A percentile compares a stretch with the other conserved stretches of the same genome.
Conservation (phyloP, 2,113 vertebrate species). For the Nerophis lumbriciformis region DNA sequence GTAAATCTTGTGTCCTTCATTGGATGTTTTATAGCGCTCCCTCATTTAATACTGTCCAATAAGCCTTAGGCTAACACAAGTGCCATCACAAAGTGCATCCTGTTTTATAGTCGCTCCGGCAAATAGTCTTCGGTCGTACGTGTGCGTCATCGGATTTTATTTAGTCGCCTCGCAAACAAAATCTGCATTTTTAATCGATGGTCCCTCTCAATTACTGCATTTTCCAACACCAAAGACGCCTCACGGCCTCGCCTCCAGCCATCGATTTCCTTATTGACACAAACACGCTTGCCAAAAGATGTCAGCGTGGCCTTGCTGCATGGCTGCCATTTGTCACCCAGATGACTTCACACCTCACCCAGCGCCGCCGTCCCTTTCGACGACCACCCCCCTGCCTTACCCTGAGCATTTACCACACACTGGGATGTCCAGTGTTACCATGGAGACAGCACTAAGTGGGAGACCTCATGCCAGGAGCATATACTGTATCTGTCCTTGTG, state of each 20-base stretch:
- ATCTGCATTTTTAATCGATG: conserved; percentile 56
- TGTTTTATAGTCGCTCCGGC: conserved; percentile 41
- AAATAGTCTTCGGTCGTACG: conserved; percentile 16
- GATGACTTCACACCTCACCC: conserved; percentile 34
- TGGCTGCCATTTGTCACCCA: conserved; percentile 22
- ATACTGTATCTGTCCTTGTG: conserved; percentile 16
- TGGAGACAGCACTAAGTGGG: conserved; percentile 52
- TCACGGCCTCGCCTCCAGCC: conserved; percentile 4
- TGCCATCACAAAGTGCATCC: conserved; percentile 31
- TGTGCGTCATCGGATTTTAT: conserved; percentile 39
- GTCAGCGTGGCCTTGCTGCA: conserved; percentile 27
- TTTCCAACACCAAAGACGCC: conserved; percentile 8
- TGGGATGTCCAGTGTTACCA: conserved; percentile 50
- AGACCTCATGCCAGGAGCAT: conserved; percentile 40
- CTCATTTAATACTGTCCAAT: conserved; percentile 32
- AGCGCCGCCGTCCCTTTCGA: conserved; percentile 29
- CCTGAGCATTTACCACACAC: conserved; percentile 36
- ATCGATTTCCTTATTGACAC: conserved; percentile 40
- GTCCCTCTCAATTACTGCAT: conserved; percentile 15
- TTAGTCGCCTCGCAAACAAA: conserved; percentile 42
- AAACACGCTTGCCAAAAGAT: conserved; percentile 33
- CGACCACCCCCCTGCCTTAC: conserved; percentile 13
- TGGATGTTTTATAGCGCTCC: conserved; percentile 5
- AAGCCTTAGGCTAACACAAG: conserved; percentile 40
- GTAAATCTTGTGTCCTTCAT: conserved; percentile 7